Base-by-base conservation (phyloP, 2,113 vertebrate species). In the Seriola dumerili region DNA sequence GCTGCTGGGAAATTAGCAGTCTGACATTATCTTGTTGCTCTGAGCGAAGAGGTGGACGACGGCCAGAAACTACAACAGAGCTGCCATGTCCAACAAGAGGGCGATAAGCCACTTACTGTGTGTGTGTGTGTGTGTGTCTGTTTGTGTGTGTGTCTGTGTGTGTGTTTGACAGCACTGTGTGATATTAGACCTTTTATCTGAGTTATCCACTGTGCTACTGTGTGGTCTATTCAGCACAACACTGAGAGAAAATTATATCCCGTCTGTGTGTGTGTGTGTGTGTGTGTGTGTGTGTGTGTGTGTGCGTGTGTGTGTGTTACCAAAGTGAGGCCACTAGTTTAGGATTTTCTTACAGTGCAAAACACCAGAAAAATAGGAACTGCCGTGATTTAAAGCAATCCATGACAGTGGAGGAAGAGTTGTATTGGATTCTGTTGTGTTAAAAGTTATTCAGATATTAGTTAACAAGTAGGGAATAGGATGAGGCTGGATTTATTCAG, bases 11-110 rank as follows among this genome's bases (percentile, higher is more conserved):
- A 83, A 88, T 88, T 67, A 85, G 72, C 61, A 64, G 67, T 12
- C 42, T 89, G 88, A 91, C 88, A 85, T 89, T 88, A 87, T 91
- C 81, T 85, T 54, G 81, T 81, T 81, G 75, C 87, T 80, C 52
- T 61, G 78, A 88, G 68, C 42, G 55, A 80, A 61, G 71, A 73
- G 17, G 71, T 80, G 87, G 83, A 77, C 16, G 42, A 2, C 34
- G 0, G 85, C 86, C 88, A 86, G 80, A 13, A 75, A 70, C 77
- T 67, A 80, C 78, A 62, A 80, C 78, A 58, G 65, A 19, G 36
- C 61, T 4, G 55, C 25, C 21, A 81, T 74, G 75, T 85, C 54
- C 19, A n/a, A 80, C 75, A 8, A 79, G 46, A 48, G 67, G 48
- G n/a, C 0, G 74, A 87, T 81, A 76, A 77, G 73, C 34, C 32